Base-by-base conservation (phyloP, 2,113 vertebrate species). In the Anarrhichthys ocellatus region DNA sequence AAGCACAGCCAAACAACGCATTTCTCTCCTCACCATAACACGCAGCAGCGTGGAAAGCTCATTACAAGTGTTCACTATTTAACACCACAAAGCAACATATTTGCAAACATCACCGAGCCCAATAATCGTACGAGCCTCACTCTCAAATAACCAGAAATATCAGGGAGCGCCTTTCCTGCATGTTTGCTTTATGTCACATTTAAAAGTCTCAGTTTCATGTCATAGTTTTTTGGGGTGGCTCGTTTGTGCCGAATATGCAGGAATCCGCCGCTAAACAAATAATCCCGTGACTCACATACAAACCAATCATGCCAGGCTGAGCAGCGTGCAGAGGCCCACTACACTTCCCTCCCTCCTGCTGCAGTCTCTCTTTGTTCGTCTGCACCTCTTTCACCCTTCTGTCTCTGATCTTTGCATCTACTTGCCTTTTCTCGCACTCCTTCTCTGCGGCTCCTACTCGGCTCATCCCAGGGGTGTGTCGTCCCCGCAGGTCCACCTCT, bases 1-100 rank as follows among this genome's bases (percentile, higher is more conserved):
- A 85, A 89, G 81, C 91, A 87, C 83, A 84, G 85, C 85, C 90
- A 92, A 92, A 90, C 83, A 85, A 89, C 89, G 90, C 84, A 73
- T 87, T 59, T 85, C 80, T 83, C 77, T 84, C 80, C 80, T 76
- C 82, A 76, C 88, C 82, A 91, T 91, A 90, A 88, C 81, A 79
- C 63, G 83, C 86, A 83, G 80, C 87, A 73, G 81, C 74, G 81
- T 87, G 86, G 87, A 90, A 91, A 90, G 82, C 90, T 91, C 87
- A 91, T 91, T 90, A 89, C 78, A 83, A 87, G 67, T 80, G 76
- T 88, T 90, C 86, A 82, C 90, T 83, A 71, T 88, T 87, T 88
- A 89, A 90, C 81, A 78, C 82, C 81, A 78, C 79, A 75, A 77
- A 92, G 54, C 74, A 68, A 73, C 62, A 76, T 74, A 62, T 88